These are phyloP conservation scores for Meloidogyne hapla DNA, from an alignment of 1,140 invertebrate species.

Conservation along the genomic window DNA sequence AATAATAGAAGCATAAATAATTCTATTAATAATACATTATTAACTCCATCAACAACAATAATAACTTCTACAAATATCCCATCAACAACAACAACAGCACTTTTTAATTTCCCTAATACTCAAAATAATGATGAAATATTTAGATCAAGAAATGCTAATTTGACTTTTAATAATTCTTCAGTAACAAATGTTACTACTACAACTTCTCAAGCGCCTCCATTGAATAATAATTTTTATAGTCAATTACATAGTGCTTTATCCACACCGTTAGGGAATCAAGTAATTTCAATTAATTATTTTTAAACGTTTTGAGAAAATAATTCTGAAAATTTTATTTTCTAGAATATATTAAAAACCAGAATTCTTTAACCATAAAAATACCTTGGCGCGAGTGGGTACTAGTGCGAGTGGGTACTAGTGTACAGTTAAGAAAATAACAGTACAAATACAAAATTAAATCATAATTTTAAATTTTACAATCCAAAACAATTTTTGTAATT, in stretches of 20 bases:
- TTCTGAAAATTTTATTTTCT: background rate
- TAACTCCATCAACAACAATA: background rate
- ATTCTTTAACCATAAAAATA: no score
- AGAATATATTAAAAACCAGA: no score
- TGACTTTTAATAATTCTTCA: background rate
- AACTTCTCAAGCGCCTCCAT: background rate
- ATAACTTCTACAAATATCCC: background rate
- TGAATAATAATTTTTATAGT: constrained; percentile 16
- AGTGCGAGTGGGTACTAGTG: no score
- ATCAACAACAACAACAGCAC: constrained; percentile 1
- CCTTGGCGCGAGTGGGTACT: no score
- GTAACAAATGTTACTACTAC: background rate
- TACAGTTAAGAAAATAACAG: no score
- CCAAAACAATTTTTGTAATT: background rate
- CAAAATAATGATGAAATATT: no score
- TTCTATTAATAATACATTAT: no score
- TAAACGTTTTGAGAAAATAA: no score
- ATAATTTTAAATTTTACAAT: no score
- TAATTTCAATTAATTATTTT: background rate
- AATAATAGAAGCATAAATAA: no score
- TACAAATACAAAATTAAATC: no score
- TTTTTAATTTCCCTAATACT: background rate
- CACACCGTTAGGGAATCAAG: background rate
- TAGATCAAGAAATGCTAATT: background rate
- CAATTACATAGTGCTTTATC: constrained; percentile 14